Evolutionary conservation across 2,888 invertebrate species (phyloP).

Genomic region (Acleris cristana): DNA sequence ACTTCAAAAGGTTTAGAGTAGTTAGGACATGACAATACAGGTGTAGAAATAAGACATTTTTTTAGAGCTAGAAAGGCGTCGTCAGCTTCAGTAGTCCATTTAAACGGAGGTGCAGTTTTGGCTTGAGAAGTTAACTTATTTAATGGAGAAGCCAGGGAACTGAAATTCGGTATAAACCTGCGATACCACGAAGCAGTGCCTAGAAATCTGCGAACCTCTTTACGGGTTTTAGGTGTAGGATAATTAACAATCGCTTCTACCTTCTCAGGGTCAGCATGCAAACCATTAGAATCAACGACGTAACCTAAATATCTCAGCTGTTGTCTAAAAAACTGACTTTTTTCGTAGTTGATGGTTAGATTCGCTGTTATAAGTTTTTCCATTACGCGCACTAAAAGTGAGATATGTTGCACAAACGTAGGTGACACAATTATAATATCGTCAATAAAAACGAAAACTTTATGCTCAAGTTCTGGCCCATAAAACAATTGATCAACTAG

Average conservation of each 20-base stretch:
- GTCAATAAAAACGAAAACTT: no score
- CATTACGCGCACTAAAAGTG: no score
- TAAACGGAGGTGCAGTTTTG: slow-evolving; percentile 13
- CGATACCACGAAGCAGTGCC: slow-evolving; percentile 33
- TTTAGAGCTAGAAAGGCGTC: slow-evolving; percentile 17
- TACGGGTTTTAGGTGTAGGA: slow-evolving; percentile 13
- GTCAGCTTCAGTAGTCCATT: slow-evolving; percentile 24
- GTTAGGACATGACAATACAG: slow-evolving; percentile 27
- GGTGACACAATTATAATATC: no score
- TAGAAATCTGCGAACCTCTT: slow-evolving; percentile 28
- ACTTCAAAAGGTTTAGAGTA: slow-evolving; percentile 16
- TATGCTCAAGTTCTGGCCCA: no score
- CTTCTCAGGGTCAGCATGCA: slow-evolving; percentile 25
- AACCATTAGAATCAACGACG: slow-evolving; percentile 40
- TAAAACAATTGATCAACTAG: no score
- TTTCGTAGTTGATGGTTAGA: slow-evolving; percentile 17
- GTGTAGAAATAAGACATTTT: slow-evolving; percentile 12
- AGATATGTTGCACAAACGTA: no score
- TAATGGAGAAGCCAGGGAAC: slow-evolving; percentile 22
- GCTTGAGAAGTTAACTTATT: slow-evolving; percentile 27
- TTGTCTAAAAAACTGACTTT: slow-evolving; percentile 16
- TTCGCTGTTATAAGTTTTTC: neutral
- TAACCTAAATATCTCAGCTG: slow-evolving; percentile 32
- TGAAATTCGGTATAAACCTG: slow-evolving; percentile 28
- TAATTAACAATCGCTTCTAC: slow-evolving; percentile 24